phyloP scores from a whole-genome alignment of 2,888 invertebrate genomes.

The Mystacides longicornis region DNA sequence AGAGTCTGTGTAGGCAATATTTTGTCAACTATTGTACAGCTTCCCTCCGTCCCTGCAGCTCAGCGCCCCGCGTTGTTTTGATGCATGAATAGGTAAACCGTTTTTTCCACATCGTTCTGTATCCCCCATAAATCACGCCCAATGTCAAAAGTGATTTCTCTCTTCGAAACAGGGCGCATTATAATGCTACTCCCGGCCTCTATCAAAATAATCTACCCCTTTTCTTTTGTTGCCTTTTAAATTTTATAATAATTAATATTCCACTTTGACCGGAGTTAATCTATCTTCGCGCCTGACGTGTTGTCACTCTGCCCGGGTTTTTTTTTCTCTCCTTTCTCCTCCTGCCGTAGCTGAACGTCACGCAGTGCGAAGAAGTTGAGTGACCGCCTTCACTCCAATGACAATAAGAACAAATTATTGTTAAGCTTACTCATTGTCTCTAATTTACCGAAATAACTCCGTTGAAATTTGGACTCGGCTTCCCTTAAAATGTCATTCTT shows the following conservation, averaged over 20 bases:
- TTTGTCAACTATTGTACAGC: not conserved
- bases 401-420: too few species aligned
- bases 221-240: not conserved
- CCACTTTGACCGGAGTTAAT: not conserved
- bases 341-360: too few species aligned
- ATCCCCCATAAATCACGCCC: conserved; percentile 22
- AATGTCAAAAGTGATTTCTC: conserved; percentile 12
- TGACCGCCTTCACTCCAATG: too few species aligned
- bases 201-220: not conserved
- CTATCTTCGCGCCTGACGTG: too few species aligned
- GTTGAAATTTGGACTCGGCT: too few species aligned
- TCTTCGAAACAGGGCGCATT: conserved; percentile 2
- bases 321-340: too few species aligned
- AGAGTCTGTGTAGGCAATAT: too few species aligned
- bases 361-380: too few species aligned
- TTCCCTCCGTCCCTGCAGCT: not conserved
- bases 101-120: conserved; percentile 22
- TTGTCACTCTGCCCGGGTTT: too few species aligned
- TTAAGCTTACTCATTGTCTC: too few species aligned
- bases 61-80: conserved; percentile 10
- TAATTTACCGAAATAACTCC: too few species aligned
- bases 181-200: not conserved
- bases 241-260: not conserved
- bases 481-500: too few species aligned
- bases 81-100: conserved; percentile 21